Evolutionary conservation across 1,140 invertebrate genomes (phyloP), one percentile per base, ranked within the genome.

Genomic region (Philaenus spumarius): DNA sequence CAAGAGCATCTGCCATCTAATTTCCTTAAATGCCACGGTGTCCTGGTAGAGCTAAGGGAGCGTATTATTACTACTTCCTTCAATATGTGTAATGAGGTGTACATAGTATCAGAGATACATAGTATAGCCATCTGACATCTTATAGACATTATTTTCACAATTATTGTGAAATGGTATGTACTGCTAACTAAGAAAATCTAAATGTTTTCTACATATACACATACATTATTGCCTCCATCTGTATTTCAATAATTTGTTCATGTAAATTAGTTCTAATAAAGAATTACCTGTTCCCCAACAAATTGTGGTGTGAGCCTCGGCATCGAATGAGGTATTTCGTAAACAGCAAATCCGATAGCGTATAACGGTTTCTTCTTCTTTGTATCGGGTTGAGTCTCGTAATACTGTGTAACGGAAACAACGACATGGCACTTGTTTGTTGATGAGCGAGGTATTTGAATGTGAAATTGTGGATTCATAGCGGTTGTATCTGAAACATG

Each of bases 381-480:
- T 1, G 63, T 61, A 48, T 65, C 68, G 22, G 73, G 68, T 56
- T 72, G 72, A 3, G 78, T 78, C 64, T 80, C 77, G 68, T 86
- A 86, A 63, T 79, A 76, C 71, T 86, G 85, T n/a, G 82, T 81
- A n/a, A 87, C 79, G 7, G 84, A 83, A 15, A 86, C 81, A 26
- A 87, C 84, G 17, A 86, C 82, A 72, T 86, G 84, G 66, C 83
- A 85, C 73, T 85, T 85, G 62, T 76, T 76, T 42, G 69, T 72
- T 15, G 77, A 77, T 14, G 76, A 77, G 48, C 80, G 71, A 5
- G 82, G 82, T 54, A 86, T 85, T 68, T 83, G 80, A 23, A 87
- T 77, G 63, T 82, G 82, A 69, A 87, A 87, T 69, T 86, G 84
- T 4, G 85, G 85, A 74, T 87, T 87, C 77, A 81, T 80, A 6